phyloP scores from a whole-genome alignment of 2,113 vertebrate species.

The Ammodytes marinus region DNA sequence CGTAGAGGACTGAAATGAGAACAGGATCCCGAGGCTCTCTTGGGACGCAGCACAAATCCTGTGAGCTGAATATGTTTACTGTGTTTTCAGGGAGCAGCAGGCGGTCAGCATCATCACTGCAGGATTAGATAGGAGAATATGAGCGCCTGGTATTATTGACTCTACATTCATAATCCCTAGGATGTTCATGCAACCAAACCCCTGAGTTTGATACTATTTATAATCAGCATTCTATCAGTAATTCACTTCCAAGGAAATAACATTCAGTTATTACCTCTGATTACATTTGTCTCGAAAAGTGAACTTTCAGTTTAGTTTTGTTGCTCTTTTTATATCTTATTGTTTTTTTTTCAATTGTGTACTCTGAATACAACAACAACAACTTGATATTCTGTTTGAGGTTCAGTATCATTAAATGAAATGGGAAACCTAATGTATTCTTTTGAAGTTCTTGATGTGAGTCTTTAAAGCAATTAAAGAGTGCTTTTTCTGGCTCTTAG shows the following conservation, averaged over 20 bases:
- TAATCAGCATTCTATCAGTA: neutral
- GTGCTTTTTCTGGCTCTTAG: no score
- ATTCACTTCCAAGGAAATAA: neutral
- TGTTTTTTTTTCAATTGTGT: neutral
- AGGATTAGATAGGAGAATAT: slow-evolving; percentile 2
- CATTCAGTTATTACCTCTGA: neutral
- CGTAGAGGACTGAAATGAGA: neutral
- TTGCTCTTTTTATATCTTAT: neutral
- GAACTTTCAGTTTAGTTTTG: no score
- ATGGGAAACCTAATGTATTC: no score
- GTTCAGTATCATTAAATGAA: no score
- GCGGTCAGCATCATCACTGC: neutral
- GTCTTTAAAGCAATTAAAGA: no score
- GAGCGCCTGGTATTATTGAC: neutral
- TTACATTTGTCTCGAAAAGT: neutral
- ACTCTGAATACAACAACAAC: no score
- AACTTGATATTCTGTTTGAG: no score
- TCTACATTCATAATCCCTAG: neutral
- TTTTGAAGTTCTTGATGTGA: no score
- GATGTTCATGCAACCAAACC: neutral
- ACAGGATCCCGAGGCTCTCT: neutral
- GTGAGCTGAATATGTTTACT: neutral
- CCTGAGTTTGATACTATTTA: neutral
- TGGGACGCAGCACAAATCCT: slow-evolving; percentile 13
- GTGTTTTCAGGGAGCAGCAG: slow-evolving; percentile 8